These are phyloP conservation scores for Chiloscyllium plagiosum DNA, from an alignment of 2,113 vertebrate species.

Conservation along the genomic window DNA sequence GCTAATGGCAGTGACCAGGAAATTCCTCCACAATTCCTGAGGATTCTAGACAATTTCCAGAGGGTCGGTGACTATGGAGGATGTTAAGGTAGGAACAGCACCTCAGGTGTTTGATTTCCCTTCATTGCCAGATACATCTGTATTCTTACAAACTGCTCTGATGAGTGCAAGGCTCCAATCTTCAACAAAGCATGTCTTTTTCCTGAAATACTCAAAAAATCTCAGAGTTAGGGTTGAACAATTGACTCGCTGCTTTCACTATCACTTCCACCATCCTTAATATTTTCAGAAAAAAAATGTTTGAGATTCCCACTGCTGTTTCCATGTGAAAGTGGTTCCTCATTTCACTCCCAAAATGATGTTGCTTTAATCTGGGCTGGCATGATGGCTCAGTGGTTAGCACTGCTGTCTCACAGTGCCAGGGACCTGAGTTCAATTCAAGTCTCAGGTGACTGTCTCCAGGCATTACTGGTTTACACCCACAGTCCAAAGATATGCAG, in stretches of 20 bases:
- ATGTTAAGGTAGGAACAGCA: too few species aligned
- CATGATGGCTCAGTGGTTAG: too few species aligned
- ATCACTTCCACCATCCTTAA: not conserved
- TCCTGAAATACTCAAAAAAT: not conserved
- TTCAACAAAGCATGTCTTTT: too few species aligned
- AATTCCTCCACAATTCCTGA: not conserved
- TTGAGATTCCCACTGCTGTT: not conserved
- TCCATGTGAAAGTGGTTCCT: not conserved
- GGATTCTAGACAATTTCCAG: not conserved
- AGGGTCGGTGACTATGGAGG: not conserved
- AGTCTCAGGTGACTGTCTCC: too few species aligned
- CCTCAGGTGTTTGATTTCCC: not conserved
- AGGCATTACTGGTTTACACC: too few species aligned
- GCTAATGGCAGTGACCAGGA: not conserved
- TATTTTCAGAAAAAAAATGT: not conserved
- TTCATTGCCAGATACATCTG: not conserved
- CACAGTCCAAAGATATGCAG: too few species aligned
- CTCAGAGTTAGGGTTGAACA: not conserved
- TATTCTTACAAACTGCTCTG: too few species aligned
- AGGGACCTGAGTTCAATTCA: too few species aligned
- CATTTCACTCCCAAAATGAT: not conserved
- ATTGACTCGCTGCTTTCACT: not conserved
- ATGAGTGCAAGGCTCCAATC: too few species aligned
- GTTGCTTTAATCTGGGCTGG: not conserved
- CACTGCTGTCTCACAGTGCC: too few species aligned